Conservation (phyloP, 2,888 invertebrate genomes). For the Panopea generosa region DNA sequence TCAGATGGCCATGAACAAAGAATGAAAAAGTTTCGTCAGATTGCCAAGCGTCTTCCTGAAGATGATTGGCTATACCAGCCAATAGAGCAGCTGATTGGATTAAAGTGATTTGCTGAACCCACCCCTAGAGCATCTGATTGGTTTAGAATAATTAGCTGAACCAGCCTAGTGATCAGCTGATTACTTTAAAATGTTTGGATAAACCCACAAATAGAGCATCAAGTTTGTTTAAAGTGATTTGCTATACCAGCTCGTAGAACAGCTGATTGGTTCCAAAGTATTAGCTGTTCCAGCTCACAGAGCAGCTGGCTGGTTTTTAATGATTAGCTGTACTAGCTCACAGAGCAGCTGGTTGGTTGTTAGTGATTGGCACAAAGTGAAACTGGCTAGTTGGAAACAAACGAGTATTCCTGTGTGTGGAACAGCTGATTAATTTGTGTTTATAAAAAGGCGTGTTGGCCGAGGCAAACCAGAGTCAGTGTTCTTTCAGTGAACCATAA, state of each 20-base stretch:
- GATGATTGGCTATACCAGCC: constrained; percentile 65
- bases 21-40: constrained; percentile 60
- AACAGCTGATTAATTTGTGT: too few species aligned
- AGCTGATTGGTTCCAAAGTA: constrained; percentile 61
- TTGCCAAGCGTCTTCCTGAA: constrained; percentile 56
- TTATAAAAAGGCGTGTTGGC: too few species aligned
- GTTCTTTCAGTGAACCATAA: too few species aligned
- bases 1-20: constrained; percentile 61
- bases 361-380: too few species aligned
- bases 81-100: constrained; percentile 60
- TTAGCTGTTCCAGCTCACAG: too few species aligned
- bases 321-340: too few species aligned
- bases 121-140: constrained; percentile 59
- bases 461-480: too few species aligned
- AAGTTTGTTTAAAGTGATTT: constrained; percentile 59
- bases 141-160: constrained; percentile 60
- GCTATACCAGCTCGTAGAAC: too few species aligned
- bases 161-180: constrained; percentile 58
- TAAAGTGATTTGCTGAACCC: constrained; percentile 60
- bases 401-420: too few species aligned
- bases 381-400: too few species aligned
- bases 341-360: constrained; percentile 59
- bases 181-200: constrained; percentile 60
- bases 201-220: constrained; percentile 56
- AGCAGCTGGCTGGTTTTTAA: constrained; percentile 60